Evolutionary conservation across 2,888 invertebrate genomes (phyloP).

Genomic region (Pseudococcus longispinus): DNA sequence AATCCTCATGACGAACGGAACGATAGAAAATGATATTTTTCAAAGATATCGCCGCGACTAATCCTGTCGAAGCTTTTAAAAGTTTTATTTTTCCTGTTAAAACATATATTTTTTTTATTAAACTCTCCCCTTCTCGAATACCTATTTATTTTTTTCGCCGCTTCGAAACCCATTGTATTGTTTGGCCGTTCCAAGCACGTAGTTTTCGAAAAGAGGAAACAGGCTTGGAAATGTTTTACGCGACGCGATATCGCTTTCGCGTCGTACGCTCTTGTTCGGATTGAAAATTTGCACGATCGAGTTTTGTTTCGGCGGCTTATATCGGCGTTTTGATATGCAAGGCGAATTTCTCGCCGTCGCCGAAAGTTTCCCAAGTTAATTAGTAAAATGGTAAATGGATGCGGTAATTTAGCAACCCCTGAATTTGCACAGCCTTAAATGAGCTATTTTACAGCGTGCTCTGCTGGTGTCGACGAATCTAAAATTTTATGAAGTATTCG

Average conservation of each 20-base stretch:
- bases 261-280: not conserved
- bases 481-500: slow-evolving; percentile 3
- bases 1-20: not conserved
- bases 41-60: slow-evolving; percentile 16
- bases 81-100: slow-evolving; percentile 28
- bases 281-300: slow-evolving; percentile 26
- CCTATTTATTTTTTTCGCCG: not conserved
- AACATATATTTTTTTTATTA: slow-evolving; percentile 23
- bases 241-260: not conserved
- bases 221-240: slow-evolving; percentile 12
- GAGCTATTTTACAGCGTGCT: not conserved
- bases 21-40: slow-evolving; percentile 12
- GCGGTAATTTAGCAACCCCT: slow-evolving; percentile 1
- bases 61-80: slow-evolving; percentile 15
- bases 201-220: not conserved
- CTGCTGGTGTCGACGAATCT: not conserved
- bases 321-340: not conserved
- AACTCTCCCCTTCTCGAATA: not conserved
- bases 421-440: not conserved
- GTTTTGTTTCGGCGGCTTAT: not conserved
- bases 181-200: slow-evolving; percentile 15
- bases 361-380: not conserved
- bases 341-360: not conserved
- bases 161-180: not conserved
- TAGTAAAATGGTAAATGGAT: slow-evolving; percentile 16